Evolutionary conservation across 2,797 vertebrate species (phyloP).

Genomic region (Pipistrellus pipistrellus): DNA sequence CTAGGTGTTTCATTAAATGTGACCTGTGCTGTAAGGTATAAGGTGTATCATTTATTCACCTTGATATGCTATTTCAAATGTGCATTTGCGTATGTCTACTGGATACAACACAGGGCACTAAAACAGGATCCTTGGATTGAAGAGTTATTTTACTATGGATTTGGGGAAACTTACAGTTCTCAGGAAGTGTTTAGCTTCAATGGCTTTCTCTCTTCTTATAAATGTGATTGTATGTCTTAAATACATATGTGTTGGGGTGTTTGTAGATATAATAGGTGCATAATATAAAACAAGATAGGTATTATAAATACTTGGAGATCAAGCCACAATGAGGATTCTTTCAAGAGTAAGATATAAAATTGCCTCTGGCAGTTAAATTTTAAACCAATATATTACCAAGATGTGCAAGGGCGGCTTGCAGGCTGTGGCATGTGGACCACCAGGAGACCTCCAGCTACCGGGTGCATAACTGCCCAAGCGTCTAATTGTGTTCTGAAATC

Average conservation of each 20-base stretch:
- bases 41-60: slow-evolving; percentile 22
- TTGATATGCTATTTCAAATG: neutral
- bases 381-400: neutral
- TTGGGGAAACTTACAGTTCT: neutral
- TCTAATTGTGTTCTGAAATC: neutral
- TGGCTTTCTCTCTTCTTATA: neutral
- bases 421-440: neutral
- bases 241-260: neutral
- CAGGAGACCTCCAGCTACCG: neutral
- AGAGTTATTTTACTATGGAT: neutral
- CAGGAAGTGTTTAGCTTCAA: neutral
- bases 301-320: slow-evolving; percentile 9
- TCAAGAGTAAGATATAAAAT: slow-evolving; percentile 31
- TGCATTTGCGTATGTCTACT: neutral
- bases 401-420: neutral
- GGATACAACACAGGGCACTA: neutral
- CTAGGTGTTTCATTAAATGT: slow-evolving; percentile 64
- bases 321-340: neutral
- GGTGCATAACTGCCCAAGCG: neutral
- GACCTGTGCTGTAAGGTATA: neutral
- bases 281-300: neutral
- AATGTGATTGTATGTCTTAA: neutral
- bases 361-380: slow-evolving; percentile 40
- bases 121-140: slow-evolving; percentile 9
- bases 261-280: neutral